Conservation (phyloP, 2,888 invertebrate species). For the Yponomeuta evonymella region DNA sequence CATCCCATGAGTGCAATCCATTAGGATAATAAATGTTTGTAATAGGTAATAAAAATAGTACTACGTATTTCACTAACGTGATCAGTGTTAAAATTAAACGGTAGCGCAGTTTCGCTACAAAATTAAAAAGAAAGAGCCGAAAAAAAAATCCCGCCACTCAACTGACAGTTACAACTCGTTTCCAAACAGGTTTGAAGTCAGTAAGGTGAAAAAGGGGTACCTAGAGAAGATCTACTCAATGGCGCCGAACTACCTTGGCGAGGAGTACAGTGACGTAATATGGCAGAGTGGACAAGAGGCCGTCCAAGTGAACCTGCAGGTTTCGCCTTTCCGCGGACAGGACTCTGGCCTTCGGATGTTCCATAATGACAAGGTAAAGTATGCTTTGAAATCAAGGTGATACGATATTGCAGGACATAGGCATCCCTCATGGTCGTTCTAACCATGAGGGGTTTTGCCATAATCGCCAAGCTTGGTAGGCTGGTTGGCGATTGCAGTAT, state of each 20-base stretch:
- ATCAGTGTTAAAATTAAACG: too few relatives aligned
- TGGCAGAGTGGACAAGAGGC: conserved; percentile 83
- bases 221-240: conserved; percentile 86
- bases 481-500: not conserved
- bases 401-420: not conserved
- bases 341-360: conserved; percentile 82
- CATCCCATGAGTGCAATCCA: too few relatives aligned
- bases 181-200: conserved; percentile 33
- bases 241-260: conserved; percentile 88
- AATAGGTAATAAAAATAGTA: too few relatives aligned
- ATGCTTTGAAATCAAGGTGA: conserved; percentile 21
- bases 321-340: conserved; percentile 79
- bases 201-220: conserved; percentile 85
- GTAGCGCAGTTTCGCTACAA: too few relatives aligned
- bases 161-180: too few relatives aligned
- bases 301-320: conserved; percentile 76
- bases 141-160: too few relatives aligned
- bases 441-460: too few relatives aligned
- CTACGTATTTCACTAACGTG: too few relatives aligned
- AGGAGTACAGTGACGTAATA: conserved; percentile 79
- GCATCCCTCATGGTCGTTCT: too few relatives aligned
- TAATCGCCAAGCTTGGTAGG: too few relatives aligned
- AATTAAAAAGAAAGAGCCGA: too few relatives aligned
- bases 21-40: too few relatives aligned
- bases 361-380: conserved; percentile 79